Percentiles rank a stretch among this genome's conserved stretches.
Conservation (phyloP, 2,888 invertebrate genomes). For the Megaustenia siamemsis region DNA sequence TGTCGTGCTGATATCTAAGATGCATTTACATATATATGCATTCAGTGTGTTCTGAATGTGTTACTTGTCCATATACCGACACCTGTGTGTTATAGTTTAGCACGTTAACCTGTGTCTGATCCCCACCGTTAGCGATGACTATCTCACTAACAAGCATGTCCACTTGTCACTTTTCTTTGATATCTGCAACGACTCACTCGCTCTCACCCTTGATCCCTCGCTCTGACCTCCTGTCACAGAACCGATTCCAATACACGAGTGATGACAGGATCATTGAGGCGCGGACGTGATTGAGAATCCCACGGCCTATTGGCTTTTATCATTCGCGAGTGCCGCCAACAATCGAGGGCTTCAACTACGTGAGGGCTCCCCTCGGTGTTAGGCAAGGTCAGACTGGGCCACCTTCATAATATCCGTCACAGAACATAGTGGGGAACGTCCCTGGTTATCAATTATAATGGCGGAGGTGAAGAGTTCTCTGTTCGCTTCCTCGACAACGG, state of each 20-base stretch:
- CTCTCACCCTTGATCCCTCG: not conserved
- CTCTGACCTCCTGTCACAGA: not conserved
- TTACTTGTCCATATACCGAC: no score
- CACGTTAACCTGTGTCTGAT: no score
- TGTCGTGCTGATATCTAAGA: no score
- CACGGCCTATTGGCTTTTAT: conserved; percentile 46
- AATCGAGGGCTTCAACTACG: not conserved
- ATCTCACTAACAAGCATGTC: not conserved
- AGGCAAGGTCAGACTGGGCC: not conserved
- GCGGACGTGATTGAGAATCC: conserved; percentile 44
- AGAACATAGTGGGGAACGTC: conserved; percentile 6
- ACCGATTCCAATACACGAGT: conserved; percentile 35
- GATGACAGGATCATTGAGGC: conserved; percentile 50
- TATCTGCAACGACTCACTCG: not conserved
- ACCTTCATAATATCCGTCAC: conserved; percentile 36
- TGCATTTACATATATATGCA: no score
- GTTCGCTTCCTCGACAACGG: conserved; percentile 19
- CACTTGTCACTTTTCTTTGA: not conserved
- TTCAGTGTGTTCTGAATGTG: no score
- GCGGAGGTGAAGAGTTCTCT: conserved; percentile 30
- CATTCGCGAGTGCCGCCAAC: not conserved
- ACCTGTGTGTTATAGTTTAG: no score
- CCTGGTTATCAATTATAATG: conserved; percentile 45
- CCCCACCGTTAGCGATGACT: not conserved
- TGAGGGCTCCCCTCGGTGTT: not conserved